Evolutionary conservation across 64 coral and sea anemone species (phyloP), one percentile per base, ranked within the genome.

Genomic region (Stichodactyla mertensii): DNA sequence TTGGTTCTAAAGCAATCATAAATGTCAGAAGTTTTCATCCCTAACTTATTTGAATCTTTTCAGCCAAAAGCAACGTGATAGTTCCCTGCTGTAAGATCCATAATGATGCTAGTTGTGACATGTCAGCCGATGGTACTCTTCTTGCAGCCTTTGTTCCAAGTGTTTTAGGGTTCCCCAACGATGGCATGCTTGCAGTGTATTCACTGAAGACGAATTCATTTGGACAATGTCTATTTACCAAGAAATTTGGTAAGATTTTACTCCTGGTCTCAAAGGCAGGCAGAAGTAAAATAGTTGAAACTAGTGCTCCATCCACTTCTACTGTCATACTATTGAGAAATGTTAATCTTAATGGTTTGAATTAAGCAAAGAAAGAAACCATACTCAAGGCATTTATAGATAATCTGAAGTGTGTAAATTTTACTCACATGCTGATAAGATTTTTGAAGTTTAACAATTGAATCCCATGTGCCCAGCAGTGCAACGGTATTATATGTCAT

Each of bases 31-130:
- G 14, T 58, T 58, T 58, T 58, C 8, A 58, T 15, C 8, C n/a
- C 12, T 31, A 4, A 10, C n/a, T 36, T 31, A 24, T 71, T 22
- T 54, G 11, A 10, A 54, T 15, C 3, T 15, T 82, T 11, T 61
- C 70, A 97, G 94, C 62, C 36, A 83, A 92, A 4, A 45, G 55
- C 61, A 87, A 93, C 52, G 71, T 93, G 78, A 79, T 97, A 19
- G 91, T 86, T 14, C 80, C 91, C 15, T 92, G 91, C 61, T 97
- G 94, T 85, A 97, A 97, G 70, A 97, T 97, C 54, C 94, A 97
- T 70, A 97, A 97, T 23, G 94, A 97, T 64, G 91, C 94, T 0
- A 97, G 94, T 51, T 92, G 91, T 10, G 94, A 97, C 61, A 27
- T 97, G 6, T 83, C 94, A 4, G 86, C 80, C 15, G 94, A 97